Conservation (phyloP, 2,113 vertebrate species). For the Eulemur rufifrons region DNA sequence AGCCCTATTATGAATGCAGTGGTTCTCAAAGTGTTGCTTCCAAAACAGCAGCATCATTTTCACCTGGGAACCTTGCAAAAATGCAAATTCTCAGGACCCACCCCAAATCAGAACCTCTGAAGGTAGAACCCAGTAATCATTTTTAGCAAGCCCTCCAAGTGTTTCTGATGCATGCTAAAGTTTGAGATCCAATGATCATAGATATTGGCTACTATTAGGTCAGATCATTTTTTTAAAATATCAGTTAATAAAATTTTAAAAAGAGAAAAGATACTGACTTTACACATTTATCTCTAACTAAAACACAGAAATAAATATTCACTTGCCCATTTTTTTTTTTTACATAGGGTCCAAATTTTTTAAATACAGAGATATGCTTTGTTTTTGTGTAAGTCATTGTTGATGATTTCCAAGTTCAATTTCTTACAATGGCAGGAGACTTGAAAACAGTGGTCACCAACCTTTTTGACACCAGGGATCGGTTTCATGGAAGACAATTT, state of each 20-base stretch:
- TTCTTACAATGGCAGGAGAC: not conserved
- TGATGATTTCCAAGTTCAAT: not conserved
- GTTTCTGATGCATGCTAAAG: not conserved
- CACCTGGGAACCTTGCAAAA: not conserved
- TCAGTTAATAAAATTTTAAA: not conserved
- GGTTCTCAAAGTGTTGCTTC: not conserved
- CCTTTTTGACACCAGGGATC: no score
- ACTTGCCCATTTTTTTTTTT: not conserved
- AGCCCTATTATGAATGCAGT: not conserved
- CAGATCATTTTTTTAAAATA: not conserved
- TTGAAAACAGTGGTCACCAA: not conserved
- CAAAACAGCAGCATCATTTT: not conserved
- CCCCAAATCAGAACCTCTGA: not conserved
- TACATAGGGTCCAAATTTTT: not conserved
- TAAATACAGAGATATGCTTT: not conserved
- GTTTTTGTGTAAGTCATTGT: not conserved
- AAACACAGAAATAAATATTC: not conserved
- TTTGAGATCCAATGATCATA: not conserved
- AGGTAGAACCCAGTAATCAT: not conserved
- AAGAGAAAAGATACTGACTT: not conserved
- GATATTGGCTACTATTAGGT: not conserved
- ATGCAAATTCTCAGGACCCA: not conserved
- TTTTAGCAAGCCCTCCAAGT: not conserved
- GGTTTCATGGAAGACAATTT: no score
- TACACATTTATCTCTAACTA: constrained; percentile 13